Percentiles rank a stretch among this genome's conserved stretches.
These are phyloP conservation scores for Ganaspis sp. DNA, from an alignment of 1,140 invertebrate genomes.

Conservation along the genomic window DNA sequence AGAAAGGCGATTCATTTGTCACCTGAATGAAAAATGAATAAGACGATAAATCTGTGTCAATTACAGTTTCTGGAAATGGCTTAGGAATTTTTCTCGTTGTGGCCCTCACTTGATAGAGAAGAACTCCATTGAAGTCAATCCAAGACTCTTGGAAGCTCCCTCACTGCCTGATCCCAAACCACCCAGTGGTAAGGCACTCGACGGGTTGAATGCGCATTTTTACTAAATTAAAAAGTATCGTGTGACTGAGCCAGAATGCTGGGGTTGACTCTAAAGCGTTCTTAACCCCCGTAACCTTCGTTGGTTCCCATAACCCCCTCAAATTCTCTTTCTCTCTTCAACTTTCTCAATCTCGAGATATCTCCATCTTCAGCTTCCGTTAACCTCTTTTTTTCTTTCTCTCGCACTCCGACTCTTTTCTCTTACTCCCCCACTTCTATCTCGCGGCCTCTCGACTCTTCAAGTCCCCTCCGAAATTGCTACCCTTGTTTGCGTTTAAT, in stretches of 20 bases:
- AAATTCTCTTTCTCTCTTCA: constrained; percentile 44
- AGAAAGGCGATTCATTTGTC: neutral
- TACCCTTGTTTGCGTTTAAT: constrained; percentile 74
- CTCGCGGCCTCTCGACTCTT: constrained; percentile 65
- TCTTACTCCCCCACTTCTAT: constrained; percentile 49
- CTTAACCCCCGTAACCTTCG: constrained; percentile 62
- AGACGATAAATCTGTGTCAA: constrained; percentile 69
- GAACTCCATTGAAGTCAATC: constrained; percentile 64
- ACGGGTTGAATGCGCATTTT: constrained; percentile 74
- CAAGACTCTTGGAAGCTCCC: constrained; percentile 52
- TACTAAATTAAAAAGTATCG: constrained; percentile 77
- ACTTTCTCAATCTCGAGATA: constrained; percentile 42
- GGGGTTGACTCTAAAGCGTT: constrained; percentile 69
- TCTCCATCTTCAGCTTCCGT: constrained; percentile 52
- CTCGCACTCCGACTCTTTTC: constrained; percentile 42
- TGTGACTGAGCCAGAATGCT: constrained; percentile 69
- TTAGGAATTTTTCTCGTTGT: constrained; percentile 57
- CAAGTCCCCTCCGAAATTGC: constrained; percentile 68
- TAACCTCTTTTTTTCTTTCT: constrained; percentile 57
- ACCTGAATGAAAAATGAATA: constrained; percentile 55
- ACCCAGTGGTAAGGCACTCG: constrained; percentile 57
- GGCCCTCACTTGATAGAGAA: constrained; percentile 44
- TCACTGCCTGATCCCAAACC: constrained; percentile 52
- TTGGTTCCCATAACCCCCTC: constrained; percentile 32
- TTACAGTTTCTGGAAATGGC: constrained; percentile 61